Base-by-base conservation (phyloP, 2,888 invertebrate genomes). In the Mythimna lalbum region DNA sequence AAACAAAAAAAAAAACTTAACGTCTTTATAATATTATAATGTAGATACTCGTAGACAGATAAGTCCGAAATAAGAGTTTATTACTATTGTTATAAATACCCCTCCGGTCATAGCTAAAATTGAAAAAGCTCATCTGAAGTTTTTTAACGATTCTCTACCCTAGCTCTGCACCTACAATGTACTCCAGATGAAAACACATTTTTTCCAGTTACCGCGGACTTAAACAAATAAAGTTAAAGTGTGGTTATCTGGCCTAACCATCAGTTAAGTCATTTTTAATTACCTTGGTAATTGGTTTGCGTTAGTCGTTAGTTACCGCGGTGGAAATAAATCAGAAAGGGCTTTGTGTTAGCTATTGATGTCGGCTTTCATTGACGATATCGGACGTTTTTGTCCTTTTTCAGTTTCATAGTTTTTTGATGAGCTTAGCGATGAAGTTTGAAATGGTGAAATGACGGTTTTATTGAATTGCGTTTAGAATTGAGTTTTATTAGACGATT, bases 221-320 rank as follows among this genome's bases (percentile, higher is more conserved):
- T 73, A 80, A 84, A 80, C 79, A 81, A 85, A 85, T 80, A 84
- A 73, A 88, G 85, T 88, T 87, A 84, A 76, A 76, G 81, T 85
- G 85, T 82, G 59, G 82, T 80, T 85, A 83, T 87, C 87, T 79
- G 86, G 86, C 83, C 88, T 88, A 87, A 88, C 87, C 87, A 87
- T 86, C 88, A 88, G 88, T 88, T 93, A 93, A 94, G 89, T 91
- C 90, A 89, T 90, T 92, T 93, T 93, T 93, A 93, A 94, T 93
- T 92, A 91, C 88, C 81, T 69, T 49, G 63, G 73, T 83, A 86
- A 87, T 89, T 88, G 86, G 84, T 86, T 87, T 85, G 81, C 82
- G 80, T 75, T 81, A 81, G 82, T 84, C 76, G 78, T 87, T 84
- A 80, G 75, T 72, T 71, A 72, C 75, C 63, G 75, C 65, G 49